Percentiles rank a stretch among this genome's conserved stretches.
These are phyloP conservation scores for Drosophila kurseongensis DNA, from an alignment of 1,140 invertebrate species.

Conservation along the genomic window DNA sequence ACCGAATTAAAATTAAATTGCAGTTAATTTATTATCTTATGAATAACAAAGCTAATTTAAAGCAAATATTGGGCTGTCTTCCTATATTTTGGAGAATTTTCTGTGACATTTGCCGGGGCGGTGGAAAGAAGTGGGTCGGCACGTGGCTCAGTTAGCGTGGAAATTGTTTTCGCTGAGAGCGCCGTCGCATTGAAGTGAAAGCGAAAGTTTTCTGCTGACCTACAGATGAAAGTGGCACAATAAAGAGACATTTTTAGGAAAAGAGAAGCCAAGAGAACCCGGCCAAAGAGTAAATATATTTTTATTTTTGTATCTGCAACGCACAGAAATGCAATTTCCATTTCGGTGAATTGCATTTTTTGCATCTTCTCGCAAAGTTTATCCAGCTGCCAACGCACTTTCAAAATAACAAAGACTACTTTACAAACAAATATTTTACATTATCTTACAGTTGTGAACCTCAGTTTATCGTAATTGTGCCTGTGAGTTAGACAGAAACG, in stretches of 20 bases:
- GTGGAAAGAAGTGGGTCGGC: not conserved
- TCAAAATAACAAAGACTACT: conserved; percentile 25
- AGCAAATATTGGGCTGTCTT: conserved; percentile 12
- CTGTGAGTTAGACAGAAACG: not conserved
- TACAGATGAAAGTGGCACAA: conserved; percentile 55
- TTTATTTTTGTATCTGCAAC: conserved; percentile 13
- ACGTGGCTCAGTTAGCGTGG: conserved; percentile 18
- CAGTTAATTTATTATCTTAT: conserved; percentile 44
- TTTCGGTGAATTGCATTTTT: conserved; percentile 25
- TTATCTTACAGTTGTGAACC: not conserved
- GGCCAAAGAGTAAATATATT: conserved; percentile 5
- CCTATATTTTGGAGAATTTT: not conserved
- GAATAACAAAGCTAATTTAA: conserved; percentile 42
- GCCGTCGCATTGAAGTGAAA: conserved; percentile 62
- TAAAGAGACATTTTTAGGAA: conserved; percentile 25
- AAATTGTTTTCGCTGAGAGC: conserved; percentile 49
- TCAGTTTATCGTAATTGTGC: not conserved
- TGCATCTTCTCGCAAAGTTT: conserved; percentile 6
- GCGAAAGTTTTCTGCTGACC: conserved; percentile 62
- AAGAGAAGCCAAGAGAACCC: conserved; percentile 3
- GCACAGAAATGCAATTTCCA: conserved; percentile 8
- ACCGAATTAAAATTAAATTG: conserved; percentile 36
- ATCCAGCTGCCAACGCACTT: conserved; percentile 57
- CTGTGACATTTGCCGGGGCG: not conserved
- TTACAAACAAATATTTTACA: not conserved